Percentiles rank a stretch among this genome's conserved stretches.
phyloP scores from a whole-genome alignment of 2,113 vertebrate genomes.

The Atractosteus spatula region DNA sequence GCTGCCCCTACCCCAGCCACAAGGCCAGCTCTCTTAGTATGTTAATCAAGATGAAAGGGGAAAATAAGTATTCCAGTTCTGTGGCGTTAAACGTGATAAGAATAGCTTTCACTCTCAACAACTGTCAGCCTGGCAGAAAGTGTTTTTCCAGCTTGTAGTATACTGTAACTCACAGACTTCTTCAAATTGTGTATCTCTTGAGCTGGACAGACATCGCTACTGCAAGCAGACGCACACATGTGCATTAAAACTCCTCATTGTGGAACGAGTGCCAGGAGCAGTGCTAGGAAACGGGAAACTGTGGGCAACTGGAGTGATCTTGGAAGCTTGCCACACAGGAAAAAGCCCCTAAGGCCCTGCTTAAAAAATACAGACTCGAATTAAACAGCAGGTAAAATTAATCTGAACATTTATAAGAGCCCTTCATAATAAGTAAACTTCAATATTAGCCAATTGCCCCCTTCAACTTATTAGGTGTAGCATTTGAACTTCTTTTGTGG shows the following conservation, averaged over 20 bases:
- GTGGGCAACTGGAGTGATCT: background rate
- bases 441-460: background rate
- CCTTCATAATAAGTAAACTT: background rate
- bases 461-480: background rate
- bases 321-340: conserved; percentile 8
- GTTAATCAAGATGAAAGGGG: conserved; percentile 15
- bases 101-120: background rate
- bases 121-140: background rate
- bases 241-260: background rate
- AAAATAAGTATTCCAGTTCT: conserved; percentile 14
- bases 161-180: background rate
- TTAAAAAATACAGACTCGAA: background rate
- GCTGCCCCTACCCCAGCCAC: background rate
- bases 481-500: background rate
- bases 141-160: background rate
- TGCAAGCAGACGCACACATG: no score
- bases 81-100: background rate
- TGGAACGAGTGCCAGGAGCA: background rate
- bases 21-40: background rate
- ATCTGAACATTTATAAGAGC: background rate
- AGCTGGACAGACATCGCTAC: background rate
- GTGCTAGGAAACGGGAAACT: conserved; percentile 1
- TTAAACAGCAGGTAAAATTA: conserved; percentile 13
- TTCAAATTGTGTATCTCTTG: no score
- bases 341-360: background rate